These are phyloP conservation scores for Bombyx mandarina DNA, from an alignment of 1,140 invertebrate genomes.

Conservation along the genomic window DNA sequence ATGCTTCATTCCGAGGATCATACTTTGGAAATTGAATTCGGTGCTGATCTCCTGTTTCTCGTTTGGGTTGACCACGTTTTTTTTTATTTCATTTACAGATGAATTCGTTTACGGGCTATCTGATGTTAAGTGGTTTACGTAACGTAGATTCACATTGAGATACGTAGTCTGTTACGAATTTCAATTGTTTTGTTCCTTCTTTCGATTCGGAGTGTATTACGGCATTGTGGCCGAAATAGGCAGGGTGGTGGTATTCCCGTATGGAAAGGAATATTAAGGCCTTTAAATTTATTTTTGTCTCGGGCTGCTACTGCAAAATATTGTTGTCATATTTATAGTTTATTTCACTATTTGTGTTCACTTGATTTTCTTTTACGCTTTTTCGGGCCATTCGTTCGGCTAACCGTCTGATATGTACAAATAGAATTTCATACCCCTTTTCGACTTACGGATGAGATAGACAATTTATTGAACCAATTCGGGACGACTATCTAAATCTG, in stretches of 20 bases:
- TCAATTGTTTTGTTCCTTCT: no score
- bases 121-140: no score
- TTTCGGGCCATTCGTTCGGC: constrained; percentile 1
- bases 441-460: constrained; percentile 2
- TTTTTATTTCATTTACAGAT: constrained; percentile 29
- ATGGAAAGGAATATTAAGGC: no score
- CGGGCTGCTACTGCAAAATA: neutral
- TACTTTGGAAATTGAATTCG: constrained; percentile 37
- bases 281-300: no score
- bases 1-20: constrained; percentile 20
- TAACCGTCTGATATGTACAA: constrained; percentile 2
- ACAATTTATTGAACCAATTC: constrained; percentile 3
- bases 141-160: no score
- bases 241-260: no score
- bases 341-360: constrained; percentile 1
- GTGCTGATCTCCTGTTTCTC: constrained; percentile 13
- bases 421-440: constrained; percentile 7
- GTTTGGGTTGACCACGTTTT: constrained; percentile 4
- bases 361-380: constrained; percentile 7
- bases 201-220: no score
- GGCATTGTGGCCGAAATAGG: no score
- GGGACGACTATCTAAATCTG: neutral
- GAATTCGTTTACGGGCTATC: neutral
- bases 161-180: no score
- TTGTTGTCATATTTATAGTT: neutral